Evolutionary conservation across 2,888 invertebrate species (phyloP).

Genomic region (Hipparchia sbordonii): DNA sequence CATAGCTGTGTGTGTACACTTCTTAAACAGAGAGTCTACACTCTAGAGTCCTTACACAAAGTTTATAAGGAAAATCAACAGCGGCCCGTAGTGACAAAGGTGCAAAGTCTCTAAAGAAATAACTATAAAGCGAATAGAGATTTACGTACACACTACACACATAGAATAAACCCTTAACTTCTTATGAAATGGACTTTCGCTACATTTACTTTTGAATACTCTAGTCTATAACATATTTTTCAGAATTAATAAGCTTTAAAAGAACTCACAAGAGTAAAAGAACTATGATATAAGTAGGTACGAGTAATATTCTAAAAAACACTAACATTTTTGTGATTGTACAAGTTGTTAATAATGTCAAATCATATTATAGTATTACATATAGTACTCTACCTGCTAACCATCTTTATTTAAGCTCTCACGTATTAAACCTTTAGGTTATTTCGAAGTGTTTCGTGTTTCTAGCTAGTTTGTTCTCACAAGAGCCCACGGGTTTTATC

Average conservation of each 20-base stretch:
- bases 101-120: conserved; percentile 50
- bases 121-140: conserved; percentile 38
- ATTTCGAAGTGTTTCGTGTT: neutral
- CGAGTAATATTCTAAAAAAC: neutral
- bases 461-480: neutral
- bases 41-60: conserved; percentile 37
- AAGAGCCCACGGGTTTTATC: conserved; percentile 1
- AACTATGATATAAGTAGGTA: neutral
- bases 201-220: neutral
- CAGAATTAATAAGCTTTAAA: neutral
- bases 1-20: conserved; percentile 32
- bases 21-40: conserved; percentile 37
- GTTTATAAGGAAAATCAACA: conserved; percentile 49
- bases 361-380: no score
- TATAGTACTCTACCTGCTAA: no score
- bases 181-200: neutral
- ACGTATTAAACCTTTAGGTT: conserved; percentile 5
- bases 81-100: conserved; percentile 46
- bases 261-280: neutral
- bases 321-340: no score
- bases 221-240: neutral
- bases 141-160: conserved; percentile 10
- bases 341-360: no score
- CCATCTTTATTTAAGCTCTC: no score
- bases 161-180: conserved; percentile 10